Base-by-base conservation (phyloP, 2,113 vertebrate genomes). In the Elephantulus edwardii region DNA sequence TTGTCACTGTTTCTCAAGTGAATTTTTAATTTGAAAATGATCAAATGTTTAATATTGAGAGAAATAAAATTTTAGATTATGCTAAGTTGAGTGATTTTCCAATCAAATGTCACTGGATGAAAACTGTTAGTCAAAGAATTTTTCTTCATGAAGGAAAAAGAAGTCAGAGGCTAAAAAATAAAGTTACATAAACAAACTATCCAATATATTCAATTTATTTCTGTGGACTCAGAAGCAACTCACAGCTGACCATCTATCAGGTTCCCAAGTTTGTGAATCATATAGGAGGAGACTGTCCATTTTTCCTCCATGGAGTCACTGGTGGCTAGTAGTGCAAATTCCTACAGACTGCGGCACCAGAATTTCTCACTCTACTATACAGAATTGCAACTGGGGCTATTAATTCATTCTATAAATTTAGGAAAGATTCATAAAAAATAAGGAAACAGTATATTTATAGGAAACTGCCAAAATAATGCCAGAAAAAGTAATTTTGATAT, bases 391-490 rank as follows among this genome's bases (percentile, higher is more conserved):
- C 74, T 28, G 83, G 50, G 76, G 19, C 40, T 60, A 48, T 86
- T 86, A 79, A 82, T 62, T 86, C n/a, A 75, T 50, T 90, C 24
- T 60, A 70, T 7, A 89, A 78, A 68, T 82, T 79, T 79, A 17
- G 38, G 13, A 17, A 80, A 50, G 62, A 88, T 68, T 92, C 30
- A 83, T 78, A 12, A 93, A 71, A 86, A 68, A 91, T 38, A 91
- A 56, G 68, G 5, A 74, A 94, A 88, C 33, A 72, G 12, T 52
- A 16, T 91, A 90, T 88, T 91, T 90, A 88, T 58, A 24, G 44
- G 33, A 86, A 20, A 35, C 16, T 40, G 52, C 52, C 87, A 74
- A 93, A 91, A 62, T n/a, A 75, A 35, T 74, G 19, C 35, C 42
- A 78, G 13, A 64, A 91, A 95, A 94, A 91, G 14, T 17, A 54